A percentile compares a stretch with the other conserved stretches of the same genome.
Conservation (phyloP, 1,140 invertebrate genomes). For the Battus philenor region DNA sequence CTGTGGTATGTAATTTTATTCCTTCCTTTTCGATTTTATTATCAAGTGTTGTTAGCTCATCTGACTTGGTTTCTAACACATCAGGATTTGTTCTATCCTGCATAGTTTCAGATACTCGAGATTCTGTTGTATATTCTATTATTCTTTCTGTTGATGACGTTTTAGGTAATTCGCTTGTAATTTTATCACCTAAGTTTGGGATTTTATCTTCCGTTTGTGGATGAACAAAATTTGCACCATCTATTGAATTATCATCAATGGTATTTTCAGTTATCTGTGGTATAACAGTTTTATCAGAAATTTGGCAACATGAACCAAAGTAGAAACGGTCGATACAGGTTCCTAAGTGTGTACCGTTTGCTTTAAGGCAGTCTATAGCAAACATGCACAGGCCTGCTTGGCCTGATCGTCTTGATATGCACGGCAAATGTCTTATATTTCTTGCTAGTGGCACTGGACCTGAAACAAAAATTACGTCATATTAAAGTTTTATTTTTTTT, state of each 20-base stretch:
- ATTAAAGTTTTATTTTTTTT: conserved; percentile 5
- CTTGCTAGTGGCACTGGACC: conserved; percentile 78
- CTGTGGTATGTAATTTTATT: conserved; percentile 38
- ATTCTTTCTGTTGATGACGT: conserved; percentile 33
- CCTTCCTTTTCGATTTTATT: conserved; percentile 42
- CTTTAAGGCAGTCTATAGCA: conserved; percentile 93
- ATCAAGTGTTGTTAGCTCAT: conserved; percentile 39
- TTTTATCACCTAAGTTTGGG: conserved; percentile 32
- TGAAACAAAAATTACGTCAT: conserved; percentile 47
- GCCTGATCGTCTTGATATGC: conserved; percentile 86
- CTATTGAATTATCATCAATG: conserved; percentile 71
- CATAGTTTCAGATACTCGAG: conserved; percentile 25
- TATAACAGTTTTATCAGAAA: conserved; percentile 71
- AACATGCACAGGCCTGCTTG: conserved; percentile 95
- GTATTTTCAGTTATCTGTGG: conserved; percentile 62
- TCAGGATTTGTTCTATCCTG: conserved; percentile 38
- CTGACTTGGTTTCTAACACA: conserved; percentile 43
- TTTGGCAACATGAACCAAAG: conserved; percentile 92
- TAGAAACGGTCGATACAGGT: conserved; percentile 95
- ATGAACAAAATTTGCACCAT: conserved; percentile 65
- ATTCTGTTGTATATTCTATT: conserved; percentile 24
- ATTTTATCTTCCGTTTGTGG: conserved; percentile 56
- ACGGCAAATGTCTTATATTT: conserved; percentile 91
- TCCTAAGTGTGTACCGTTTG: conserved; percentile 92
- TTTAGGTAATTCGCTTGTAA: conserved; percentile 20